phyloP scores from a whole-genome alignment of 1,140 invertebrate species.

The Helicoverpa zea region DNA sequence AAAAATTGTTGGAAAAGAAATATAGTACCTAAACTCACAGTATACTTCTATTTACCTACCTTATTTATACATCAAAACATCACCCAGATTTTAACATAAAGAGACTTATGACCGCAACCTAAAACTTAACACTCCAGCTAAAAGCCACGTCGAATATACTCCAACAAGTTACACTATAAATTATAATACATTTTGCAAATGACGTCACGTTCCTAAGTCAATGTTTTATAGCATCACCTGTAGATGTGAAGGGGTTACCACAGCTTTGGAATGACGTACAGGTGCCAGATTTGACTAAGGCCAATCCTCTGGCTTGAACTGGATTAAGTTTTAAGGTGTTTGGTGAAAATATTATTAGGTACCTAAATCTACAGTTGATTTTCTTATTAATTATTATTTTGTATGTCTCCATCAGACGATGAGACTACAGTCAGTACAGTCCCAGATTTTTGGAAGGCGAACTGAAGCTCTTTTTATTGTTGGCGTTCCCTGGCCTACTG shows the following conservation, averaged over 20 bases:
- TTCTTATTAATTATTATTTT: no score
- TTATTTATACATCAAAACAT: background rate
- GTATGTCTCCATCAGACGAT: no score
- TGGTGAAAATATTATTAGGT: background rate
- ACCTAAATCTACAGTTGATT: no score
- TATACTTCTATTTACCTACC: background rate
- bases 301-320: background rate
- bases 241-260: background rate
- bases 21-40: background rate
- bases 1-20: no score
- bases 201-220: background rate
- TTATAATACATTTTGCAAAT: background rate
- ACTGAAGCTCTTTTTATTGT: no score
- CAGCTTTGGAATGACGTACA: background rate
- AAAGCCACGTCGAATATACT: constrained; percentile 15
- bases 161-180: background rate
- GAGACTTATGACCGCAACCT: background rate
- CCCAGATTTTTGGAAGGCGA: no score
- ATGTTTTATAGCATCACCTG: constrained; percentile 4
- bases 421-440: no score
- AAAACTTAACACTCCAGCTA: constrained; percentile 5
- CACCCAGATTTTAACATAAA: background rate
- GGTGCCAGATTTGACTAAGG: background rate
- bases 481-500: no score
- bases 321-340: background rate